Percentiles rank a stretch among this genome's conserved stretches.
phyloP scores from a whole-genome alignment of 2,797 vertebrate species.

The Halcyon smyrnensis region DNA sequence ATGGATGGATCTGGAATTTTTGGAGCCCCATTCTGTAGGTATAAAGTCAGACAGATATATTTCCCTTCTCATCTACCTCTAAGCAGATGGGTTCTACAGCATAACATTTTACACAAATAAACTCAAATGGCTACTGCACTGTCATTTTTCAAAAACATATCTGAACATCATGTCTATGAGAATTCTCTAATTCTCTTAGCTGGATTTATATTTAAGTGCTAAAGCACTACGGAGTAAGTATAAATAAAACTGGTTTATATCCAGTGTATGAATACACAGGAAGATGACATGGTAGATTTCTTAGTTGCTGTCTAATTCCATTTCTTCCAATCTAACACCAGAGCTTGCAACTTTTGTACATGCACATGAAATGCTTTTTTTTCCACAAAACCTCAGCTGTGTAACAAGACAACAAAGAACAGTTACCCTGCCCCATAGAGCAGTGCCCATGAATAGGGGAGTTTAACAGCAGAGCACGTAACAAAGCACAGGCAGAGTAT shows the following conservation, averaged over 20 bases:
- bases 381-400: neutral
- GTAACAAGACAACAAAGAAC: neutral
- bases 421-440: neutral
- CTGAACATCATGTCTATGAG: neutral
- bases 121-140: neutral
- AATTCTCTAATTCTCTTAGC: slow-evolving; percentile 1
- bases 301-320: neutral
- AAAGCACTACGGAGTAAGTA: neutral
- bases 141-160: neutral
- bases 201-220: slow-evolving; percentile 13
- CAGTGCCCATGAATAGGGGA: neutral
- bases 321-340: neutral
- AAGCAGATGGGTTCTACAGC: neutral
- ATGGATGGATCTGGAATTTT: neutral
- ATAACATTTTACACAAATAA: slow-evolving; percentile 1
- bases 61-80: slow-evolving; percentile 17
- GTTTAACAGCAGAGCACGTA: neutral
- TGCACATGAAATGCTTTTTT: neutral
- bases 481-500: neutral
- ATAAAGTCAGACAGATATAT: neutral
- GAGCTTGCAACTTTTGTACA: neutral
- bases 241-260: neutral
- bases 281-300: neutral
- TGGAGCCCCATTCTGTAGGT: neutral
- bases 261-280: neutral